Conservation (phyloP, 2,113 vertebrate species). For the Gobius niger region DNA sequence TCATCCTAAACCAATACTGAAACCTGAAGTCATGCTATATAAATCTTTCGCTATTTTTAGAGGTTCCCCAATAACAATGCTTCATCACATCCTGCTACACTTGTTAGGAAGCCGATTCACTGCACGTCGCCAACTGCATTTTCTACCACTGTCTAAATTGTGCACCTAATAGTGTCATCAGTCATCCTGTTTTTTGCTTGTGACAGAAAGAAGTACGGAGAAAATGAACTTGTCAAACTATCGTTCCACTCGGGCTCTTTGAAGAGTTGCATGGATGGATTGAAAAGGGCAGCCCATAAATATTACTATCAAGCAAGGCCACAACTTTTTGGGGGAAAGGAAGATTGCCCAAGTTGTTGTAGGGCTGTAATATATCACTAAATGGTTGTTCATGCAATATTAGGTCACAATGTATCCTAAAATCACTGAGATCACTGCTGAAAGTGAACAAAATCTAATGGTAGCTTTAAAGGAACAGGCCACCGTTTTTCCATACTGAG, state of each 20-base stretch:
- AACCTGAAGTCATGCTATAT: not conserved
- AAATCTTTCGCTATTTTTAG: slow-evolving; percentile 7
- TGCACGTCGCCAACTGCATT: not conserved
- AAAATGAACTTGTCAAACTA: not conserved
- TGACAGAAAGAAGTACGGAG: not conserved
- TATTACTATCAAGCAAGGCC: not conserved
- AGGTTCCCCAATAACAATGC: slow-evolving; percentile 30
- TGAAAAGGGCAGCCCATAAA: not conserved
- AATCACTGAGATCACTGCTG: too few species aligned
- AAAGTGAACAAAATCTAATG: too few species aligned
- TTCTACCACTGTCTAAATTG: not conserved
- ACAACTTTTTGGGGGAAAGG: not conserved
- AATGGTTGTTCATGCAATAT: too few species aligned
- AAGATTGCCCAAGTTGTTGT: too few species aligned
- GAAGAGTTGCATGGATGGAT: not conserved
- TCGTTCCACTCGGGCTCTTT: not conserved
- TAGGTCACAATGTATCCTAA: too few species aligned
- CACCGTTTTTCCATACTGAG: too few species aligned
- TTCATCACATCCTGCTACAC: slow-evolving; percentile 2
- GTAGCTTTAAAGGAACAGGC: too few species aligned
- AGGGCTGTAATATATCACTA: too few species aligned
- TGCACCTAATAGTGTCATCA: not conserved
- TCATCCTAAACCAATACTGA: slow-evolving; percentile 23
- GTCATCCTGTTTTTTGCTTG: slow-evolving; percentile 5
- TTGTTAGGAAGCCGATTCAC: not conserved